These are phyloP conservation scores for Potamilus streckersoni DNA, from an alignment of 1,140 invertebrate genomes.

Conservation along the genomic window DNA sequence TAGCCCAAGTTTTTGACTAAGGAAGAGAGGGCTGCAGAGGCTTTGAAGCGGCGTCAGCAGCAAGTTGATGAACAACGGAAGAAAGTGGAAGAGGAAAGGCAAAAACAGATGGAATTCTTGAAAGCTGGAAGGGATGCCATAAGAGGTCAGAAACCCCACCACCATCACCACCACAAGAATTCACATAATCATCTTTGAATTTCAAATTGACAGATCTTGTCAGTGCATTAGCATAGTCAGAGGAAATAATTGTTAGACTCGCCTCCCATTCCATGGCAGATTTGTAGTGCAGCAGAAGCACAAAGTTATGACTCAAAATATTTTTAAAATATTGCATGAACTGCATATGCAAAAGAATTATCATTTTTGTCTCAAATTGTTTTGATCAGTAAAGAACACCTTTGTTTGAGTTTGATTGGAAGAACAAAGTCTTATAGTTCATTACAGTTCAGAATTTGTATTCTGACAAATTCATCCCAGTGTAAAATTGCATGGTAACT, in stretches of 20 bases:
- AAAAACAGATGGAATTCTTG: constrained; percentile 74
- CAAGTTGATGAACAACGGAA: constrained; percentile 79
- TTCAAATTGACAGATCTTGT: not conserved
- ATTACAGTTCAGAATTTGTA: too few species aligned
- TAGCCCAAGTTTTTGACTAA: constrained; percentile 96
- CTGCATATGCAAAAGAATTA: too few species aligned
- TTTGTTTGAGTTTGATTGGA: too few species aligned
- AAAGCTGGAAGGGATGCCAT: constrained; percentile 71
- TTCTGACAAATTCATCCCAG: not conserved
- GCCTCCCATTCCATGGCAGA: constrained; percentile 14
- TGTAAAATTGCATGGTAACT: not conserved
- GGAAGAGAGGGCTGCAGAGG: constrained; percentile 91
- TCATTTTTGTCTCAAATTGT: too few species aligned
- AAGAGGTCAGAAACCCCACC: not conserved
- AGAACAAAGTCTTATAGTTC: too few species aligned
- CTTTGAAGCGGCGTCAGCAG: constrained; percentile 87
- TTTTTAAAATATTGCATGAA: too few species aligned
- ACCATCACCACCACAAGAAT: too few species aligned
- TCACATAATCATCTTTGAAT: too few species aligned
- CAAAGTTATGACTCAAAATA: too few species aligned
- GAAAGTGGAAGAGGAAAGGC: constrained; percentile 79
- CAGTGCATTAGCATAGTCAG: too few species aligned
- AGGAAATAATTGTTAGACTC: not conserved
- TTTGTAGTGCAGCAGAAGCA: not conserved
- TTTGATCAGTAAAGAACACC: too few species aligned